Base-by-base conservation (phyloP, 37 sponge, comb jelly and placozoan species). In the Cliona cf. orientalis region DNA sequence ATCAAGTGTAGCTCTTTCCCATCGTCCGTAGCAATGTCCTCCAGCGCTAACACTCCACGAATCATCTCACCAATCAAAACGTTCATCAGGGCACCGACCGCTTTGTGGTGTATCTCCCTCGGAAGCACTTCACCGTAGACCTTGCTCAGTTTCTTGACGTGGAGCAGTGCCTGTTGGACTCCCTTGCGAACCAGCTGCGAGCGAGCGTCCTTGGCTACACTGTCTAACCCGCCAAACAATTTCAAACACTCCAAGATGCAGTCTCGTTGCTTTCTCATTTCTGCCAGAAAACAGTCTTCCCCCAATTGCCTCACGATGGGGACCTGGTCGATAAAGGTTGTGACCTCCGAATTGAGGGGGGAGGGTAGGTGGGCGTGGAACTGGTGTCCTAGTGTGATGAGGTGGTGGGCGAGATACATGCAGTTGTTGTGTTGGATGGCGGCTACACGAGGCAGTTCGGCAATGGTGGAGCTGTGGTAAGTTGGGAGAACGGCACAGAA, bases 321-420 rank as follows among this genome's bases (percentile, higher is more conserved):
- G 26, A 94, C 74, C 5, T 75, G 69, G 41, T 97, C 97, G 42
- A 97, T 69, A 81, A 97, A 94, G 42, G 92, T 94, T 39, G 81
- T 31, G 2, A 59, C 22, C 46, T 70, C 82, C 22, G 79, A 60
- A 39, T 87, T 74, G 0, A 84, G 49, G 5, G 77, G 84, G 11
- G 58, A 65, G 1, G 92, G 86, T 1, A 95, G 81, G 21, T 49
- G n/a, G 26, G 56, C 14, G 34, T 72, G 69, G 71, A 89, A 88
- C 78, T 95, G 85, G 69, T 81, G 78, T 14, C 95, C 91, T 0
- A 89, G 74, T 1, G 89, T 88, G 42, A 89, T 66, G 39, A 97
- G 78, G 61, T 94, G 95, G 66, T 97, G 95, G n/a, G 84, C 76
- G 11, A 97, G 78, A 58, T 89, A 97, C 90, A 97, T 77, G 75